Conservation (phyloP, 2,888 invertebrate genomes). For the Zonitis immaculata region DNA sequence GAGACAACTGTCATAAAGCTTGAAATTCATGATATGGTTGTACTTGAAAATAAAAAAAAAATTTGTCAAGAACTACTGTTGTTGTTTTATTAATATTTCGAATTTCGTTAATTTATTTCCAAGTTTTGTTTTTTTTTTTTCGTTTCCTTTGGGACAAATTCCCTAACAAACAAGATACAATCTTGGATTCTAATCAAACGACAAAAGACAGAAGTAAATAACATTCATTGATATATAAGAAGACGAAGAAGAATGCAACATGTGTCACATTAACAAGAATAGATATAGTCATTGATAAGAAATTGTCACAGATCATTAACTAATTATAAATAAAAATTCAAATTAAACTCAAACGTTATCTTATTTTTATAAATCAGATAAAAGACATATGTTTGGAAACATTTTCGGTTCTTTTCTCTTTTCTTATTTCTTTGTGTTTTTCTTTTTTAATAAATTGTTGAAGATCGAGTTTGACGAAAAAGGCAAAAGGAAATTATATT, state of each 20-base stretch:
- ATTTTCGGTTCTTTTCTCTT: no score
- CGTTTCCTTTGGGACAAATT: neutral
- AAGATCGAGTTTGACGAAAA: conserved; percentile 4
- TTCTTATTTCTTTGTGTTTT: no score
- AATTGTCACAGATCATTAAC: conserved; percentile 26
- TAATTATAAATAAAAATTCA: conserved; percentile 27
- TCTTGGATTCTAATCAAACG: conserved; percentile 7
- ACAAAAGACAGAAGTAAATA: conserved; percentile 13
- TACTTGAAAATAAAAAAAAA: no score
- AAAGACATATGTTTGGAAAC: conserved; percentile 18
- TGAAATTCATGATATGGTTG: neutral
- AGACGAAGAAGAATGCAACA: conserved; percentile 18
- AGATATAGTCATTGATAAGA: conserved; percentile 18
- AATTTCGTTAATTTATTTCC: no score
- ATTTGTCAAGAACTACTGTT: no score
- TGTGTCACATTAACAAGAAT: conserved; percentile 20
- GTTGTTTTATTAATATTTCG: no score
- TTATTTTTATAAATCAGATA: conserved; percentile 18
- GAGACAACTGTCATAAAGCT: neutral
- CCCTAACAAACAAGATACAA: neutral
- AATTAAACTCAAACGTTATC: conserved; percentile 21
- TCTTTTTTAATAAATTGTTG: conserved; percentile 6
- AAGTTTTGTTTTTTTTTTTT: no score
- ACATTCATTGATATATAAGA: conserved; percentile 10
- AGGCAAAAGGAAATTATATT: conserved; percentile 10